These are phyloP conservation scores for Apodemia mormo DNA, from an alignment of 2,888 invertebrate species.

Conservation along the genomic window DNA sequence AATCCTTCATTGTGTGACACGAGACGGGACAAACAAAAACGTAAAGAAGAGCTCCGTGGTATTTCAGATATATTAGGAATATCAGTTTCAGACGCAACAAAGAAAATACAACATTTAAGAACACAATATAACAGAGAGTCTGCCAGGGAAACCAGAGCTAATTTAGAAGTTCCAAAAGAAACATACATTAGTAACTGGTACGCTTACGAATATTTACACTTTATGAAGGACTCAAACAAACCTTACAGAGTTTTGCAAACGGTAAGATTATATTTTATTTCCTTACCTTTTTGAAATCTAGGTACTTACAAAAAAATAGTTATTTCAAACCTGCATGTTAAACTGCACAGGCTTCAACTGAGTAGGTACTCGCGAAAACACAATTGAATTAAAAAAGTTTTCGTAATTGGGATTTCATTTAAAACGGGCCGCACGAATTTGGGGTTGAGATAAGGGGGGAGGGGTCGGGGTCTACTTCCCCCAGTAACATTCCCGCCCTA, in stretches of 20 bases:
- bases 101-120: conserved; percentile 82
- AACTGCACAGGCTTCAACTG: no score
- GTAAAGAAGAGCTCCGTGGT: conserved; percentile 65
- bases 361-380: no score
- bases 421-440: no score
- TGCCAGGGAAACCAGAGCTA: conserved; percentile 75
- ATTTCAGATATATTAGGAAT: conserved; percentile 64
- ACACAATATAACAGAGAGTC: conserved; percentile 84
- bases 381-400: no score
- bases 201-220: conserved; percentile 82
- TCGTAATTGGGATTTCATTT: no score
- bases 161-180: conserved; percentile 75
- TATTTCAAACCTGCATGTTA: no score
- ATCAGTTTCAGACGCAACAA: conserved; percentile 74
- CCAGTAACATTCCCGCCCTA: no score
- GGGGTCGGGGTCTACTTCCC: no score
- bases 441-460: no score
- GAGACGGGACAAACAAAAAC: conserved; percentile 70
- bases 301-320: no score
- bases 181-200: conserved; percentile 78
- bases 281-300: no score
- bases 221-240: conserved; percentile 80
- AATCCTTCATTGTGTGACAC: conserved; percentile 69
- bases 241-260: conserved; percentile 63
- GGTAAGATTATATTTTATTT: conserved; percentile 48